Evolutionary conservation across 2,113 vertebrate genomes (phyloP).

Genomic region (Lycaon pictus): DNA sequence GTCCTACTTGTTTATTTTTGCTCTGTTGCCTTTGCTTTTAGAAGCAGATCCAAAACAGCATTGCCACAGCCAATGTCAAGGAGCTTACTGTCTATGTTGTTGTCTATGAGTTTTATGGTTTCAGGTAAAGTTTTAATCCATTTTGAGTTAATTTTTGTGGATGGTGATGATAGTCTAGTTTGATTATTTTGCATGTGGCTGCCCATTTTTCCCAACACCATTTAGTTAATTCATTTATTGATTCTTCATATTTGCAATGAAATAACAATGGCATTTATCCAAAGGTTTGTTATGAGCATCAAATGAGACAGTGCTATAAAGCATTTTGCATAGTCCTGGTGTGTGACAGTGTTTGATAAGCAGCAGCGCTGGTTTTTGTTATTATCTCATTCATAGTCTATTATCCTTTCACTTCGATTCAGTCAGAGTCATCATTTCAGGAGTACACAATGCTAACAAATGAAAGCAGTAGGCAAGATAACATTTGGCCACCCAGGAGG

Average conservation of each 20-base stretch:
- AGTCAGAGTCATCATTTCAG: slow-evolving; percentile 9
- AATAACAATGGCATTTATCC: background rate
- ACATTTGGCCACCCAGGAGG: slow-evolving; percentile 28
- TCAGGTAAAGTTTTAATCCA: background rate
- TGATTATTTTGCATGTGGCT: background rate
- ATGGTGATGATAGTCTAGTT: background rate
- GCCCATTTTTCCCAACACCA: background rate
- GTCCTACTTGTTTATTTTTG: background rate
- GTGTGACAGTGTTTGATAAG: background rate
- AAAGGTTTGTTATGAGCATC: background rate
- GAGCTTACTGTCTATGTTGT: background rate
- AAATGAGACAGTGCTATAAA: background rate
- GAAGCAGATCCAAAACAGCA: background rate
- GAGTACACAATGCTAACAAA: background rate
- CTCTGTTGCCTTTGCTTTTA: background rate
- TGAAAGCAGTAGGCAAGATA: background rate
- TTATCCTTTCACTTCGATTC: slow-evolving; percentile 26
- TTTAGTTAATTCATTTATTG: background rate
- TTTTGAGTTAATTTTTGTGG: background rate
- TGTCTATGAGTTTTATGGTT: background rate
- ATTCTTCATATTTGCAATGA: background rate
- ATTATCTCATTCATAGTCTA: slow-evolving; percentile 22
- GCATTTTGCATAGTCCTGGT: background rate
- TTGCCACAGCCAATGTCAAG: background rate
- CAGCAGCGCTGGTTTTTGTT: background rate